Evolutionary conservation across 2,113 vertebrate genomes (phyloP).

Genomic region (Strix aluco): DNA sequence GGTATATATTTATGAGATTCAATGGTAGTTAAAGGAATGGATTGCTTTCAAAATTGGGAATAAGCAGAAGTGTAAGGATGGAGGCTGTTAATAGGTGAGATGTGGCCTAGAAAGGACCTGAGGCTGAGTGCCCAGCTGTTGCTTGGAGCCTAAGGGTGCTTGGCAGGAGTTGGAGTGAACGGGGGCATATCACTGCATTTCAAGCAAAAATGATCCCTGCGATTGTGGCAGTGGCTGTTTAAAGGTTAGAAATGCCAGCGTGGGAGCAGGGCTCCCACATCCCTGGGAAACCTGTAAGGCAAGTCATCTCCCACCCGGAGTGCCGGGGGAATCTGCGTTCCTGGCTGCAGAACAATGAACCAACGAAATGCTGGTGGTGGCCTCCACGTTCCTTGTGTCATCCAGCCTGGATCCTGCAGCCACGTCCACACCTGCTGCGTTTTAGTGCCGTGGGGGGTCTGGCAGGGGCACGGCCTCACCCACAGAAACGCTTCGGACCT

Average conservation of each 20-base stretch:
- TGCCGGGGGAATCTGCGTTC: background rate
- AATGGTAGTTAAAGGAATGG: background rate
- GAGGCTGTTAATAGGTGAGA: background rate
- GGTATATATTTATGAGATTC: background rate
- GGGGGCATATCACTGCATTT: background rate
- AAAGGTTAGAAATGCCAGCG: too few species aligned
- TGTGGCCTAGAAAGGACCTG: background rate
- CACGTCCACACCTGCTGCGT: background rate
- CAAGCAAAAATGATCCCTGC: accelerated
- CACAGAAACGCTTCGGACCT: background rate
- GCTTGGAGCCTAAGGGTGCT: background rate
- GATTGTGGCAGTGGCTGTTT: background rate
- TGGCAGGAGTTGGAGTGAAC: background rate
- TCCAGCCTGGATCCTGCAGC: background rate
- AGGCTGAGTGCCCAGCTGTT: background rate
- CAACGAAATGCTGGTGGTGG: too few species aligned
- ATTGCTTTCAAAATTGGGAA: background rate
- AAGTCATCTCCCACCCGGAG: too few species aligned
- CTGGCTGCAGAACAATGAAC: background rate
- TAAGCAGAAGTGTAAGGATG: background rate
- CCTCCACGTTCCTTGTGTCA: accelerated
- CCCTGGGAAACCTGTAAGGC: background rate
- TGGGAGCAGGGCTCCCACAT: background rate
- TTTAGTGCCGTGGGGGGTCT: accelerated
- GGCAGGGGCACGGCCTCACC: background rate